Base-by-base conservation (phyloP, 2,888 invertebrate genomes). In the Cyrtodaria siliqua region DNA sequence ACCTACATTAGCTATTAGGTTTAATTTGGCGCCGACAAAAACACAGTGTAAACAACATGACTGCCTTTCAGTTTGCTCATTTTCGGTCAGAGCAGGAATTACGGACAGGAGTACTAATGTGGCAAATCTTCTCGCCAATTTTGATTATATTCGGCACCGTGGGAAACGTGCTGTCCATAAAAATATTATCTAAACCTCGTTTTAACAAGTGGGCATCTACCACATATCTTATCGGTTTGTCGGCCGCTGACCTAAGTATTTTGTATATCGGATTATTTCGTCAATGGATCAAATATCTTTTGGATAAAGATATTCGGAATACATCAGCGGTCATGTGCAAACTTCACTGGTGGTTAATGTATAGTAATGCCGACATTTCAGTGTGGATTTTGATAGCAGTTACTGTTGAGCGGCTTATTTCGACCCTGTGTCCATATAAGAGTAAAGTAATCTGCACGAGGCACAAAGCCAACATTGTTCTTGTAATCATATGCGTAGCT, bases 141-240 rank as follows among this genome's bases (percentile, higher is more conserved):
- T 71, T 90, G 33, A 75, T 90, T 12, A 53, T 84, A 3, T 38
- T 82, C 2, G 90, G 89, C 6, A 88, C 85, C 2, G 47, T 86
- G 8, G 89, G 89, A 14, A 90, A 89, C 77, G 20, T 80, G 2
- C 2, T 88, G 49, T 83, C 85, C 2, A 80, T 88, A n/a, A 52
- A 70, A 0, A 84, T 88, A 18, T 57, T 88, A 49, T 70, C 75
- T 4, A 61, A 83, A 14, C 55, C 67, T 26, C 57, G 26, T 18
- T 81, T 86, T 73, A 59, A 75, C 44, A 67, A 77, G 16, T 81
- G 82, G 52, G 71, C 86, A n/a, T 76, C 87, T 2, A 78, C 84
- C 6, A 52, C 84, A n/a, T 90, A 88, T 74, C 74, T 90, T 42
- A 72, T 76, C 1, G 85, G 80, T 1, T 74, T 87, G 26, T 71